phyloP scores from a whole-genome alignment of 1,140 invertebrate species.

The Drosophila jambulina region DNA sequence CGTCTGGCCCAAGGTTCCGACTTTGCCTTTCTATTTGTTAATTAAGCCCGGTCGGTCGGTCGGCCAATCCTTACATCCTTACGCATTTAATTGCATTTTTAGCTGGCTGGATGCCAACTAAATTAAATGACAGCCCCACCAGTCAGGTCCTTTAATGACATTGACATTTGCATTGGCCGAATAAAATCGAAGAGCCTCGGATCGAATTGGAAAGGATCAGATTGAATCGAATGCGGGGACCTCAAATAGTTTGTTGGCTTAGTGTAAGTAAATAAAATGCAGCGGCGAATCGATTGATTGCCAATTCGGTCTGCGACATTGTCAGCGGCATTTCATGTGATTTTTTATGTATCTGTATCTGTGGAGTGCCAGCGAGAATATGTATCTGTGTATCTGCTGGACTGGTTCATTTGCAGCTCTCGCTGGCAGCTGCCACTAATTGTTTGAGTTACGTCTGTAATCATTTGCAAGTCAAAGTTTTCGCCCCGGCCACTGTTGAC shows the following conservation, averaged over 20 bases:
- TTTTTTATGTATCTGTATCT: constrained; percentile 42
- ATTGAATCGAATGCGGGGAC: constrained; percentile 22
- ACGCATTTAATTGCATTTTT: constrained; percentile 82
- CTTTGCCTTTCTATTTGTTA: constrained; percentile 81
- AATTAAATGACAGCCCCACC: constrained; percentile 55
- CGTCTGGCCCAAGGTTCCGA: constrained; percentile 74
- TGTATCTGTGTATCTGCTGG: background rate
- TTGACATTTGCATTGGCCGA: constrained; percentile 71
- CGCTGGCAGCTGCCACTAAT: constrained; percentile 77
- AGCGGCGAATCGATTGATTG: constrained; percentile 72
- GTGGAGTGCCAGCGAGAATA: background rate
- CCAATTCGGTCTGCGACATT: constrained; percentile 53
- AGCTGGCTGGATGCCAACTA: constrained; percentile 54
- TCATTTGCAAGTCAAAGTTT: constrained; percentile 83
- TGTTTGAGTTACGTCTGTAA: constrained; percentile 83
- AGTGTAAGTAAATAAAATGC: constrained; percentile 68
- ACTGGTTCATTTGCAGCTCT: constrained; percentile 66
- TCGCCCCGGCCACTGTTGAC: constrained; percentile 57
- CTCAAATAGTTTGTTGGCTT: constrained; percentile 45
- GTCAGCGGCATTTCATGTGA: constrained; percentile 69
- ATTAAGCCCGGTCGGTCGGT: constrained; percentile 56
- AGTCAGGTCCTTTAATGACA: constrained; percentile 66
- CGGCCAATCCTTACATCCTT: constrained; percentile 28
- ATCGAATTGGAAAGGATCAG: constrained; percentile 2
- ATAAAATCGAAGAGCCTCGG: constrained; percentile 35